Evolutionary conservation across 2,797 vertebrate species (phyloP), one percentile per base, ranked within the genome.

Genomic region (Halcyon badia): DNA sequence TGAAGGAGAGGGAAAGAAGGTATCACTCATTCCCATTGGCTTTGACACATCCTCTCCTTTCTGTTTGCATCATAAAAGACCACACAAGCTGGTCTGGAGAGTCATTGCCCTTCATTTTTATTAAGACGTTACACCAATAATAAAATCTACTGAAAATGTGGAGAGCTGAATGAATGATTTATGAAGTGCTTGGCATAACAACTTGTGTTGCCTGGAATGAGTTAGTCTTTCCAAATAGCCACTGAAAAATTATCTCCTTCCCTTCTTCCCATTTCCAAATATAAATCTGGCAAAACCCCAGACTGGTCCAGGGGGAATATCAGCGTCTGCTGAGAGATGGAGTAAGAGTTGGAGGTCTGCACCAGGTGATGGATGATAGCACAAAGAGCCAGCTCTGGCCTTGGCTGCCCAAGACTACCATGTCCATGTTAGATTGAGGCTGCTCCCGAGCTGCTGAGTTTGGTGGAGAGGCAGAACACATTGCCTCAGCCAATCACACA

Each of bases 81-180:
- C 81, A 41, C 26, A 66, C 57, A 71, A 70, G 16, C 19, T 87
- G 64, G 14, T 80, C 56, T 69, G 72, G 68, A 76, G 44, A 89
- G 54, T 54, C 61, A 44, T 46, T 89, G 54, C 51, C 19, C 37
- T 95, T 95, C 80, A 61, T 9, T 33, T 91, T 92, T 94, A 93
- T 96, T 77, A 93, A 95, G 95, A 96, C 41, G 54, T 77, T 64
- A 87, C 94, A 80, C 46, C 56, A 92, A 78, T 96, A 88, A 92
- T 82, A 57, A 95, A 39, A 15, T 77, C 76, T 93, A 52, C 73
- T 85, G 77, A 95, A 97, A 96, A 95, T 71, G 39, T 24, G 89
- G 73, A 57, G 73, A 37, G 51, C 31, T 72, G 75, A 96, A 75
- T 94, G 93, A 96, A 96, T 96, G 87, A 97, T 97, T 94, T 91